Evolutionary conservation across 2,797 vertebrate species (phyloP).

Genomic region (Takifugu rubripes): DNA sequence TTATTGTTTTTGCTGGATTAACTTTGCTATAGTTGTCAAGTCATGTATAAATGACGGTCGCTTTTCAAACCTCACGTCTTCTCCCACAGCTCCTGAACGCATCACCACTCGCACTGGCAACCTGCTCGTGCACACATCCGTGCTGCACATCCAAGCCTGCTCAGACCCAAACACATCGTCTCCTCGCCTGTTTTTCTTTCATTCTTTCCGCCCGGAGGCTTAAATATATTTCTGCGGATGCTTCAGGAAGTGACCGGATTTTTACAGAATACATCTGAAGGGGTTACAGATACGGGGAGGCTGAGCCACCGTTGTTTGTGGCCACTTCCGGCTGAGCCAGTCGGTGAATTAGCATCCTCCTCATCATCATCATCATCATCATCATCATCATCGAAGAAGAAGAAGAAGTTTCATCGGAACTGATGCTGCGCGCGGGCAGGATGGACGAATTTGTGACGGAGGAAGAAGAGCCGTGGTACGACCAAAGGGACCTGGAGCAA

Average conservation of each 20-base stretch:
- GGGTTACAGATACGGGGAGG: conserved; percentile 10
- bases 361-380: conserved; percentile 10
- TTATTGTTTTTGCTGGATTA: too few species aligned
- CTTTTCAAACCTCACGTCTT: neutral
- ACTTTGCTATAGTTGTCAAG: too few species aligned
- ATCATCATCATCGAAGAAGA: neutral
- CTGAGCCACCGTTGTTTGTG: conserved; percentile 28
- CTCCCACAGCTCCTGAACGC: conserved; percentile 40
- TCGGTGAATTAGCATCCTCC: conserved; percentile 24
- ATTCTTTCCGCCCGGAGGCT: neutral
- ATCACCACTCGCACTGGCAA: conserved; percentile 11
- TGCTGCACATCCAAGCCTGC: conserved; percentile 2
- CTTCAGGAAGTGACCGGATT: neutral
- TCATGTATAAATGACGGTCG: too few species aligned
- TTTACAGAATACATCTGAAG: conserved; percentile 4
- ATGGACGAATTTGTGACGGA: conserved; percentile 95
- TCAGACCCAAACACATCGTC: neutral
- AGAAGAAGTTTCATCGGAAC: conserved; percentile 28
- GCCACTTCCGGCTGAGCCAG: conserved; percentile 61
- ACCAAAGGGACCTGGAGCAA: conserved; percentile 94
- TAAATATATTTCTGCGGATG: conserved; percentile 27
- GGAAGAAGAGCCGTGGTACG: conserved; percentile 96
- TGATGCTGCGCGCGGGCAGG: conserved; percentile 81
- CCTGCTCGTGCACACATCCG: conserved; percentile 8
- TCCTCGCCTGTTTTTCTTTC: neutral